Conservation (phyloP, 53 echinoderm and acorn worm species). For the Henricia sp. region DNA sequence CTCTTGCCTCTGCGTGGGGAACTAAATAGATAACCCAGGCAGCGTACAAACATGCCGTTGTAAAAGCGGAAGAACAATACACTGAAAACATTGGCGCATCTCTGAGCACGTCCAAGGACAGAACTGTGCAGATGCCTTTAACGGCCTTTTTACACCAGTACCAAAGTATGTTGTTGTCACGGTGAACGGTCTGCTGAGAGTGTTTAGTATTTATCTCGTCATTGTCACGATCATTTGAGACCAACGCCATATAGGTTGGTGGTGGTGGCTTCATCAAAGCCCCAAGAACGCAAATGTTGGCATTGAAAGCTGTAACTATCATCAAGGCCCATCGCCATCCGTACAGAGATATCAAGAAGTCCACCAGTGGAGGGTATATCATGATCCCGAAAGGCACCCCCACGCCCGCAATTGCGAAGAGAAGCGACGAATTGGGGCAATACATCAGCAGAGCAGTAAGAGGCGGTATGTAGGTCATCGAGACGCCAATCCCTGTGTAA, state of each 20-base stretch:
- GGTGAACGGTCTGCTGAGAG: not conserved
- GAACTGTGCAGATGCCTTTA: not conserved
- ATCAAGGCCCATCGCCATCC: conserved; percentile 62
- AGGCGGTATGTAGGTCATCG: too few relatives aligned
- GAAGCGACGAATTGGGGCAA: too few relatives aligned
- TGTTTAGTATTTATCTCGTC: too few relatives aligned
- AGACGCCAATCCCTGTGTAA: too few relatives aligned
- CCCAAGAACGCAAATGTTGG: conserved; percentile 62
- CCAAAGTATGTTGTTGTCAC: too few relatives aligned
- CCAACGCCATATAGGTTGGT: not conserved
- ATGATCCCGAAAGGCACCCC: too few relatives aligned
- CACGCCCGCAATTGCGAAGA: too few relatives aligned
- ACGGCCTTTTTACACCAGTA: too few relatives aligned
- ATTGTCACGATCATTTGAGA: not conserved
- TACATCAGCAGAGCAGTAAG: too few relatives aligned
- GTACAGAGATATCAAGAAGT: conserved; percentile 1
- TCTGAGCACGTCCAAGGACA: not conserved
- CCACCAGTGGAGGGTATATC: too few relatives aligned
- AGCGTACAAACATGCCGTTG: conserved; percentile 58
- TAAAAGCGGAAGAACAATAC: not conserved
- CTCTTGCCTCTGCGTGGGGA: conserved; percentile 55
- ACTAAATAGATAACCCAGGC: too few relatives aligned
- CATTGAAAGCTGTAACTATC: conserved; percentile 38
- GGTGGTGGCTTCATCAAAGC: conserved; percentile 63
- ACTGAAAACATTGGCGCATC: not conserved